A percentile compares a stretch with the other conserved stretches of the same genome.
Evolutionary conservation across 1,140 invertebrate genomes (phyloP).

Genomic region (Trissolcus basalis): DNA sequence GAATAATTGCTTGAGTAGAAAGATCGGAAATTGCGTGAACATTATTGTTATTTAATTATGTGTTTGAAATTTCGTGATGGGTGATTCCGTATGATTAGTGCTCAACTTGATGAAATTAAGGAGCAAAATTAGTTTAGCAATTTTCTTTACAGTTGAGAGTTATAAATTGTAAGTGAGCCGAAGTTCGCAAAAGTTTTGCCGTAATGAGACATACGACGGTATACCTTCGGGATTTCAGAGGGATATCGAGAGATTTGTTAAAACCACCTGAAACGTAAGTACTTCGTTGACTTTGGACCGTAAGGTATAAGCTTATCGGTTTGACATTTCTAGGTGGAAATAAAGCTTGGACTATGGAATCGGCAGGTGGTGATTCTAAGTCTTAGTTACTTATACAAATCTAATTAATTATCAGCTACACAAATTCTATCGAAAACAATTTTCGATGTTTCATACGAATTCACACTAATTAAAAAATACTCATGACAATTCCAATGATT

Average conservation of each 20-base stretch:
- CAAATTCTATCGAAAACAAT: too few relatives aligned
- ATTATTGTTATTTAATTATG: too few relatives aligned
- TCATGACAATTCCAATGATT: too few relatives aligned
- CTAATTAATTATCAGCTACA: not conserved
- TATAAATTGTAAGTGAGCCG: constrained; percentile 54
- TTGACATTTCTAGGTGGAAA: constrained; percentile 35
- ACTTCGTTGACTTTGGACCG: constrained; percentile 48
- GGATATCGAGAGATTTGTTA: constrained; percentile 58
- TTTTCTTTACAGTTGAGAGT: constrained; percentile 44
- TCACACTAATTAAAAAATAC: too few relatives aligned
- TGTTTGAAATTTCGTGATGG: too few relatives aligned
- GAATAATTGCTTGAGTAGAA: too few relatives aligned
- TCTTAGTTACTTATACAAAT: not conserved
- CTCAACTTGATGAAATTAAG: constrained; percentile 41
- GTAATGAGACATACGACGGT: constrained; percentile 51
- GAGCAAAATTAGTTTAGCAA: constrained; percentile 38
- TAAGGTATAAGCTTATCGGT: constrained; percentile 50
- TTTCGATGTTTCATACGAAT: too few relatives aligned
- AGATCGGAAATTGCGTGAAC: too few relatives aligned
- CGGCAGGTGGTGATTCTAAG: not conserved
- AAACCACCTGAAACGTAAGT: constrained; percentile 57
- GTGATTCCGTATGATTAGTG: constrained; percentile 18
- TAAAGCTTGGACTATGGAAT: constrained; percentile 9
- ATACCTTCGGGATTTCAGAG: constrained; percentile 55
- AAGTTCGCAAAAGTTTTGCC: constrained; percentile 48